phyloP scores from a whole-genome alignment of 1,140 invertebrate species.

The Campodea augens region DNA sequence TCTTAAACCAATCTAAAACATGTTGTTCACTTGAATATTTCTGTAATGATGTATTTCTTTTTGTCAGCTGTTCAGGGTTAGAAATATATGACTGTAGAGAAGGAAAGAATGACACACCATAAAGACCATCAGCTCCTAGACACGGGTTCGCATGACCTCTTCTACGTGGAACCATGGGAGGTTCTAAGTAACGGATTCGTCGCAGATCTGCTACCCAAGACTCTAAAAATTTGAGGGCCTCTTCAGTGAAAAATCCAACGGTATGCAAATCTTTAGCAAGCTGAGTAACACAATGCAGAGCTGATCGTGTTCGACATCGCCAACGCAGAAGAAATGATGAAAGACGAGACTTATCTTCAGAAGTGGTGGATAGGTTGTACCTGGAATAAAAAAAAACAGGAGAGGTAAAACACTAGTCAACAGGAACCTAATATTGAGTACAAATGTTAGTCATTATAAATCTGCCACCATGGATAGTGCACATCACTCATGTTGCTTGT shows the following conservation, averaged over 20 bases:
- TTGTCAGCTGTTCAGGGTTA: constrained; percentile 10
- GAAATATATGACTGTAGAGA: constrained; percentile 14
- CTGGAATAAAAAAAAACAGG: too few relatives aligned
- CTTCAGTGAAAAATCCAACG: constrained; percentile 14
- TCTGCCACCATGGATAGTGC: too few relatives aligned
- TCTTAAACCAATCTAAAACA: constrained; percentile 1
- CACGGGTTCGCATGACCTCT: constrained; percentile 18
- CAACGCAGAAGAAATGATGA: constrained; percentile 17
- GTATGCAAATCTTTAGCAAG: constrained; percentile 16
- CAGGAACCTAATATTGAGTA: too few relatives aligned
- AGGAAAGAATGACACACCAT: constrained; percentile 18
- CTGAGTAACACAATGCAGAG: constrained; percentile 16
- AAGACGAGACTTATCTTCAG: constrained; percentile 9
- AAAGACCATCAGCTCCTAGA: constrained; percentile 18
- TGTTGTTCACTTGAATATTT: neutral
- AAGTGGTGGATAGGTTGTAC: neutral
- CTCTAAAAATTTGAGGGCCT: constrained; percentile 15
- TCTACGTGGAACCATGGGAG: constrained; percentile 17
- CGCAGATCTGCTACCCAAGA: constrained; percentile 18
- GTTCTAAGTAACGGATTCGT: constrained; percentile 17
- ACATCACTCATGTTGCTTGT: too few relatives aligned
- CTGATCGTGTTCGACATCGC: constrained; percentile 17
- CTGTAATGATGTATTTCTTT: constrained; percentile 13
- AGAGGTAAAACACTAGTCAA: too few relatives aligned
- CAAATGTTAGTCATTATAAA: too few relatives aligned